Evolutionary conservation across 2,113 vertebrate species (phyloP).

Genomic region (Hippocampus zosterae): DNA sequence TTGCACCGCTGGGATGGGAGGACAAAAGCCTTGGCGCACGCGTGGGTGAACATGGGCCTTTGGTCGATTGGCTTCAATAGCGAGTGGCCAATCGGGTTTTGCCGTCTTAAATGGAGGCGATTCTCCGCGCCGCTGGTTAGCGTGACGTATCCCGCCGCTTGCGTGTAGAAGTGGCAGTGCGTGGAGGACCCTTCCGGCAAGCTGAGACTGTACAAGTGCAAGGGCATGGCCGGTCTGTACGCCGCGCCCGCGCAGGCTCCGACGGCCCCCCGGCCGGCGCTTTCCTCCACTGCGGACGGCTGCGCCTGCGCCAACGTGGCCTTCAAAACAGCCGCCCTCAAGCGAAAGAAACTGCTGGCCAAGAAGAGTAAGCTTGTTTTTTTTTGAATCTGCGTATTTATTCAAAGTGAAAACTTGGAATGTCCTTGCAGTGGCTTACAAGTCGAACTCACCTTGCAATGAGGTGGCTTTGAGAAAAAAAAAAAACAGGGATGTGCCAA

Average conservation of each 20-base stretch:
- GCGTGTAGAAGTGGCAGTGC: conserved; percentile 92
- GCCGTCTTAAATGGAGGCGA: neutral
- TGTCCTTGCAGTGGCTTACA: conserved; percentile 29
- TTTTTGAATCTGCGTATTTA: no score
- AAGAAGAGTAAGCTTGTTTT: conserved; percentile 80
- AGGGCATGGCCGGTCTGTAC: conserved; percentile 72
- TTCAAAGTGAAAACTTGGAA: conserved; percentile 25
- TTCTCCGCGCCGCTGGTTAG: neutral
- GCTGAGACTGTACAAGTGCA: conserved; percentile 92
- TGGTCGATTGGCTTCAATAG: neutral
- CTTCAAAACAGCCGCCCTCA: conserved; percentile 66
- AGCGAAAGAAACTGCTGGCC: conserved; percentile 78
- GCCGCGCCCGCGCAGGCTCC: conserved; percentile 69
- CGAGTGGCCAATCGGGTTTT: neutral
- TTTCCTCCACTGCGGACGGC: conserved; percentile 48
- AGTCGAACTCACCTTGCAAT: conserved; percentile 35
- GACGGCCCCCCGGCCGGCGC: conserved; percentile 74
- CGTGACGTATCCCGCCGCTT: neutral
- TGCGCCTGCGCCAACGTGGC: conserved; percentile 76
- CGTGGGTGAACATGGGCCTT: no score
- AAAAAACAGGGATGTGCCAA: conserved; percentile 20
- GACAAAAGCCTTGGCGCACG: neutral
- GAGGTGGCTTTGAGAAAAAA: conserved; percentile 27
- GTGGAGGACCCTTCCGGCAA: conserved; percentile 86
- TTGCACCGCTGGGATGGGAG: conserved; percentile 9